These are phyloP conservation scores for Rhamphomyia laevipes DNA, from an alignment of 2,888 invertebrate species.

Conservation along the genomic window DNA sequence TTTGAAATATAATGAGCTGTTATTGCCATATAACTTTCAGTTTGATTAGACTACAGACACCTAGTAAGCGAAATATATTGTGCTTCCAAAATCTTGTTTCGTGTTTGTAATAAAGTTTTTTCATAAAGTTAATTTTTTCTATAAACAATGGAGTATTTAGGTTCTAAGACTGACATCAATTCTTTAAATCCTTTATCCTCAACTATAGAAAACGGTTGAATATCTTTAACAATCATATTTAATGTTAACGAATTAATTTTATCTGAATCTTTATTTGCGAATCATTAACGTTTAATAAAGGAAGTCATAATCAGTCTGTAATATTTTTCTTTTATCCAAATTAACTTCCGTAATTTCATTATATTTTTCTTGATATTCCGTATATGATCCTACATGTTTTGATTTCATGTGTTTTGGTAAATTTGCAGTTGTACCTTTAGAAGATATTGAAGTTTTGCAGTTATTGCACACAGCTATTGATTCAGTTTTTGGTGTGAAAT, in stretches of 20 bases:
- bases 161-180: constrained; percentile 18
- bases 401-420: too few relatives aligned
- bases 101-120: neutral
- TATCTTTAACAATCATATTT: constrained; percentile 10
- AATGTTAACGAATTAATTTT: constrained; percentile 8
- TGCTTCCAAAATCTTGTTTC: neutral
- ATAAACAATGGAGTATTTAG: constrained; percentile 18
- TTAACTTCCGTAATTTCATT: too few relatives aligned
- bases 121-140: constrained; percentile 16
- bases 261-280: constrained; percentile 2
- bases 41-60: neutral
- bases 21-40: neutral
- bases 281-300: too few relatives aligned
- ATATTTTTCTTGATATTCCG: too few relatives aligned
- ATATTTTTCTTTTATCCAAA: too few relatives aligned
- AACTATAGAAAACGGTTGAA: constrained; percentile 13
- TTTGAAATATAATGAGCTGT: neutral
- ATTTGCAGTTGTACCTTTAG: too few relatives aligned
- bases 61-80: neutral
- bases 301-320: too few relatives aligned
- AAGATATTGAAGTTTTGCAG: too few relatives aligned
- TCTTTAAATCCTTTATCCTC: constrained; percentile 15
- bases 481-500: too few relatives aligned
- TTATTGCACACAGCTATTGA: too few relatives aligned
- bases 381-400: too few relatives aligned